Base-by-base conservation (phyloP, 1,140 invertebrate species). In the Babylonia areolata region DNA sequence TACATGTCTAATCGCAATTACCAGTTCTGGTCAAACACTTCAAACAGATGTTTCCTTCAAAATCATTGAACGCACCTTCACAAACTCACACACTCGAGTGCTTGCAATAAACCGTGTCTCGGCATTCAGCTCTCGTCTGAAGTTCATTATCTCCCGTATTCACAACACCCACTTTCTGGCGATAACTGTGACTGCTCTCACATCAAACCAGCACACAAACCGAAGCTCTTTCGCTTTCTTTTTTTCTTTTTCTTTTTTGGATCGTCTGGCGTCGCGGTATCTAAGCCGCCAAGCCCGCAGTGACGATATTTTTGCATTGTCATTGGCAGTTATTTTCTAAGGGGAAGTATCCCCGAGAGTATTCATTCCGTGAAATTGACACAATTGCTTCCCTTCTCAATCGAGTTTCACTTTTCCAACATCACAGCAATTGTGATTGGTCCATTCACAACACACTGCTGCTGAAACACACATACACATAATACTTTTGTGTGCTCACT, bases 201-300 rank as follows among this genome's bases (percentile, higher is more conserved):
- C 20, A 3, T 75, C 33, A 31, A 23, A n/a, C n/a, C n/a, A n/a
- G n/a, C n/a, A n/a, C n/a, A n/a, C n/a, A n/a, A n/a, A n/a, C n/a
- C n/a, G n/a, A n/a, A n/a, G n/a, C n/a, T 11, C 75, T 54, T 33
- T 80, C 78, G 28, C 39, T 80, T 28, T 54, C 23, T 39, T n/a
- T 35, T 80, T 35, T 28, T 51, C n/a, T n/a, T n/a, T 80, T 28
- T 54, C 23, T 39, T n/a, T 35, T 80, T 35, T 28, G n/a, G n/a
- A n/a, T 51, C 37, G 23, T 40, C 42, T 80, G 46, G 78, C 78
- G 78, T 80, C 78, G 42, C 78, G 78, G 78, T 80, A 54, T 80
- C 78, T 80, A 80, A 54, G 78, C 46, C 78, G 42, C n/a, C 23
- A 80, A 42, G n/a, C n/a, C 78, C 40, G 78, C 78, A 80, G 42